Conservation (phyloP, 2,113 vertebrate species). For the Thryonomys swinderianus region DNA sequence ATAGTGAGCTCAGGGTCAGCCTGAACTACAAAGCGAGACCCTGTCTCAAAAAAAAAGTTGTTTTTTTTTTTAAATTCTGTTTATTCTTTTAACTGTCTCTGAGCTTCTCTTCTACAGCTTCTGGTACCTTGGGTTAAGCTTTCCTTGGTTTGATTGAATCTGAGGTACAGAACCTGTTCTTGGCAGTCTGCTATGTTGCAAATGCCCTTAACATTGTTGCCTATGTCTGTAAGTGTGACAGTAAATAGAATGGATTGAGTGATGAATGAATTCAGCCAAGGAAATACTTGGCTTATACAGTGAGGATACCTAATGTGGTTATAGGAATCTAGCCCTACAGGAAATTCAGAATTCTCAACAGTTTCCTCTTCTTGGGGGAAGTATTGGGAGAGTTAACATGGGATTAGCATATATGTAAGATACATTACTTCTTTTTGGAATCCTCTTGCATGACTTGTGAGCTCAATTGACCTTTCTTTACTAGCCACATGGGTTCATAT, state of each 20-base stretch:
- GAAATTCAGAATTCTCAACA: neutral
- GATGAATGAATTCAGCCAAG: neutral
- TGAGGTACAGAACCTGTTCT: neutral
- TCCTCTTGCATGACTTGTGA: neutral
- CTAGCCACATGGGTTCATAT: neutral
- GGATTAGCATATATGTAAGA: neutral
- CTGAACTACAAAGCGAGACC: no score
- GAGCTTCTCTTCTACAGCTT: neutral
- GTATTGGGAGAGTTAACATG: neutral
- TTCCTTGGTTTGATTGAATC: neutral
- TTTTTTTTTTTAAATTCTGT: no score
- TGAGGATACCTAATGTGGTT: neutral
- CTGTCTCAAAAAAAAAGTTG: no score
- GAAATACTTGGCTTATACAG: neutral
- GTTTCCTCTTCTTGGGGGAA: neutral
- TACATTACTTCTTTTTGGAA: neutral
- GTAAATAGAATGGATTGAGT: neutral
- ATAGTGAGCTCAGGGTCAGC: no score
- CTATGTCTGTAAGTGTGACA: neutral
- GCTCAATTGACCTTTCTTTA: neutral
- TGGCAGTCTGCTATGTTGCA: neutral
- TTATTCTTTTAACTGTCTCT: neutral
- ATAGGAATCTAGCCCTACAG: neutral
- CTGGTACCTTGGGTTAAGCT: neutral
- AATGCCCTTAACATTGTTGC: neutral